Conservation (phyloP, 2,888 invertebrate genomes). For the Oithona nana region DNA sequence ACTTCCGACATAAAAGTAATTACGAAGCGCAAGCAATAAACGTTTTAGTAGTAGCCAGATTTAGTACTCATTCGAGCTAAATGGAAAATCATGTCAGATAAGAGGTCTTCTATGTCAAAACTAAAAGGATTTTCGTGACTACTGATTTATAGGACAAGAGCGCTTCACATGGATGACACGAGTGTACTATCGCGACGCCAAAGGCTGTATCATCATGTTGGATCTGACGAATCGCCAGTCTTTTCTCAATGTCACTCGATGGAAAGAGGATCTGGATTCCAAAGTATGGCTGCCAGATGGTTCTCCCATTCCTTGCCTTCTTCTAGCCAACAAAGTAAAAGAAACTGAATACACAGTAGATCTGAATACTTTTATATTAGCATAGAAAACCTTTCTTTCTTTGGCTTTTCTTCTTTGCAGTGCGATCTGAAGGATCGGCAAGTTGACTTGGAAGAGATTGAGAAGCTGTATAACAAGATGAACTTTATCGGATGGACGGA, state of each 20-base stretch:
- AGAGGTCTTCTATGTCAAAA: too few species aligned
- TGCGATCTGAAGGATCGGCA: constrained; percentile 35
- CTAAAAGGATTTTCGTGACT: too few species aligned
- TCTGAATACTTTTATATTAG: background rate
- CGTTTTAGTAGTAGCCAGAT: too few species aligned
- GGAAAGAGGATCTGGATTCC: constrained; percentile 39
- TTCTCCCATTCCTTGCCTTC: constrained; percentile 35
- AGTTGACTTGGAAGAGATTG: constrained; percentile 35
- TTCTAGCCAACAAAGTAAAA: constrained; percentile 37
- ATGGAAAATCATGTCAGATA: too few species aligned
- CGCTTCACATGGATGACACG: constrained; percentile 40
- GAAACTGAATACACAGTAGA: background rate
- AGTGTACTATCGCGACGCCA: constrained; percentile 39
- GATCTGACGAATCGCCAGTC: constrained; percentile 37
- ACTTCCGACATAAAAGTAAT: too few species aligned
- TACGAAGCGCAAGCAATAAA: too few species aligned
- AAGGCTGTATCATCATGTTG: constrained; percentile 35
- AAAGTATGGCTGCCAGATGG: constrained; percentile 37
- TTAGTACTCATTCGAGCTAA: too few species aligned
- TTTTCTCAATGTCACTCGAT: constrained; percentile 37
- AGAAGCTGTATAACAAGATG: constrained; percentile 35
- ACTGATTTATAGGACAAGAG: constrained; percentile 36
- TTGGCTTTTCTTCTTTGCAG: constrained; percentile 25
- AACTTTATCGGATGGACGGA: constrained; percentile 39
- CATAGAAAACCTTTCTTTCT: background rate